Base-by-base conservation (phyloP, 92 coral and sea anemone genomes). In the Metridium senile region DNA sequence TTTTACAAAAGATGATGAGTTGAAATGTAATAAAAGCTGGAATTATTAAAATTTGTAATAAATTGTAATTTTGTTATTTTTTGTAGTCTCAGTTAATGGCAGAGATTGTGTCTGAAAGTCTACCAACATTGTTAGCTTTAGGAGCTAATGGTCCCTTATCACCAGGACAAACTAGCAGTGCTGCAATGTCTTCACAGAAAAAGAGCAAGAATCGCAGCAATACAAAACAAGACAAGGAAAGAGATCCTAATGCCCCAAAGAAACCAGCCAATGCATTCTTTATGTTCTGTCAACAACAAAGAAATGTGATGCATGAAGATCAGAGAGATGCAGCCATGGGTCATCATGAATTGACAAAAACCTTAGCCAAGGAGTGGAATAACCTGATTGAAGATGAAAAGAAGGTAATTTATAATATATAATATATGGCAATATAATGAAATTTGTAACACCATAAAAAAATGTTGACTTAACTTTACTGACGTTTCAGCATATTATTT, bases 181-280 rank as follows among this genome's bases (percentile, higher is more conserved):
- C 80, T n/a, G 71, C 80, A 10, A 75, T 86, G 10, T 68, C 86
- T 11, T 80, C 97, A 0, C 77, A 64, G 26, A 89, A 87, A 72
- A 95, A 92, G 80, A 70, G 71, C 33, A 89, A 83, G 72, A 86
- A 87, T 75, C 79, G 89, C n/a, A 83, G 82, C 52, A 33, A 82
- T 35, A 65, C 83, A 26, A 93, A 95, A 80, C 89, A 82, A 22
- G 98, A 93, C 23, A 93, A 86, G 68, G 98, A 93, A 45, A 86
- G 81, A 47, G 99, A 95, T 73, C 99, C 99, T 1, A 88, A 95
- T 78, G 99, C 99, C 2, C 99, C 99, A 17, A 95, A 95, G 82
- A 92, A 92, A 70, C 99, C 99, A 16, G 97, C 99, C 29, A 95
- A 95, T 83, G 99, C 99, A 11, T 95, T 95, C 79, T 92, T 95